Evolutionary conservation across 1,140 invertebrate genomes (phyloP).

Genomic region (Heliconius eleuchia): DNA sequence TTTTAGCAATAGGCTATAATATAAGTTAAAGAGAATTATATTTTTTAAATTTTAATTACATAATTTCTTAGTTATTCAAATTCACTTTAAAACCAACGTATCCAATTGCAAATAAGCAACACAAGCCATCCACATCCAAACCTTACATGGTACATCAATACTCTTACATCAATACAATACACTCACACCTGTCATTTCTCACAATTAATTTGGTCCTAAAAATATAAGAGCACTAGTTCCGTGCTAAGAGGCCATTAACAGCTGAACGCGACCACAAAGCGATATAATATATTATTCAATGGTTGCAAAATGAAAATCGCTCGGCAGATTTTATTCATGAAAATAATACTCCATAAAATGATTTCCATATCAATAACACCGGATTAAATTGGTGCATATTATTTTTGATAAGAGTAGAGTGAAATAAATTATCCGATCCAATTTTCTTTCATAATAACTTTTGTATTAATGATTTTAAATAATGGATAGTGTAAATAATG

Average conservation of each 20-base stretch:
- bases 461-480: constrained; percentile 20
- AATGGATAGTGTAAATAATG: not conserved
- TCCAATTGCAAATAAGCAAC: no score
- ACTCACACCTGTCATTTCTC: not conserved
- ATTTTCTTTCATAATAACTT: constrained; percentile 27
- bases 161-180: not conserved
- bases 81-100: no score
- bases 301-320: constrained; percentile 52
- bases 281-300: constrained; percentile 54
- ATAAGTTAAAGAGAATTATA: no score
- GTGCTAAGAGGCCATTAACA: constrained; percentile 48
- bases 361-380: constrained; percentile 50
- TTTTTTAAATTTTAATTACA: no score
- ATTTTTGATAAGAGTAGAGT: constrained; percentile 34
- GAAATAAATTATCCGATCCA: constrained; percentile 23
- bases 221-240: constrained; percentile 32
- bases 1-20: no score
- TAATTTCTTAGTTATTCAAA: no score
- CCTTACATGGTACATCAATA: no score
- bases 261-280: constrained; percentile 43
- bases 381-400: constrained; percentile 39
- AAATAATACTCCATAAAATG: constrained; percentile 50
- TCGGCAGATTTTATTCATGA: constrained; percentile 49
- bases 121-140: not conserved
- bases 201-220: constrained; percentile 21